Base-by-base conservation (phyloP, 2,797 vertebrate species). In the Hydrolagus colliei region DNA sequence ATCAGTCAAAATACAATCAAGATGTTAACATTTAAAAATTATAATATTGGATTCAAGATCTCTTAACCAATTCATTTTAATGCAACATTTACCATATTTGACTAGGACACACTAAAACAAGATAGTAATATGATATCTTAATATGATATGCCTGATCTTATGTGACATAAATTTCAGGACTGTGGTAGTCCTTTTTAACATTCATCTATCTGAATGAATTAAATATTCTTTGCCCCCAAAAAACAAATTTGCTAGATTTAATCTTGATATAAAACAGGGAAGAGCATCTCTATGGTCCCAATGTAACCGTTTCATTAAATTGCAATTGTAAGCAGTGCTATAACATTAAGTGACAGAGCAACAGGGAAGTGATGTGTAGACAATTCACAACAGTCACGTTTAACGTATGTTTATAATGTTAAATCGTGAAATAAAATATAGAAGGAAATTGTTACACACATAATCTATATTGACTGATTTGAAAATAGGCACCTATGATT, bases 11-110 rank as follows among this genome's bases (percentile, higher is more conserved):
- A 52, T 84, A 71, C 32, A 52, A 67, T 52, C 16, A 41, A 71
- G 32, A 84, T 68, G 41, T 68, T 14, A 67, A 9, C 65, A 84
- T 41, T 84, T 84, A 27, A 52, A 32, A 84, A 18, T 71, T 84
- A 41, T 16, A 68, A 61, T 14, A 82, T 2, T 67, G 14, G n/a
- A 71, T 84, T 84, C 71, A 35, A 71, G 41, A 52, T 52, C 41
- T 52, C 2, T 52, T 6, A 84, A 84, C 5, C 4, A 71, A 71
- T 35, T 68, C 20, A 18, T 84, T 84, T 71, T 52, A 52, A 71
- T 71, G 20, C 0, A 52, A n/a, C 71, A 65, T 80, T 16, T 32
- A 68, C 22, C 35, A 10, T 41, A 16, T 71, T 84, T 18, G 13
- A 5, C 18, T 82, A 9, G 32, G 35, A 16, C 71, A 35, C 41